Conservation (phyloP, 2,797 vertebrate genomes). For the Alauda arvensis region DNA sequence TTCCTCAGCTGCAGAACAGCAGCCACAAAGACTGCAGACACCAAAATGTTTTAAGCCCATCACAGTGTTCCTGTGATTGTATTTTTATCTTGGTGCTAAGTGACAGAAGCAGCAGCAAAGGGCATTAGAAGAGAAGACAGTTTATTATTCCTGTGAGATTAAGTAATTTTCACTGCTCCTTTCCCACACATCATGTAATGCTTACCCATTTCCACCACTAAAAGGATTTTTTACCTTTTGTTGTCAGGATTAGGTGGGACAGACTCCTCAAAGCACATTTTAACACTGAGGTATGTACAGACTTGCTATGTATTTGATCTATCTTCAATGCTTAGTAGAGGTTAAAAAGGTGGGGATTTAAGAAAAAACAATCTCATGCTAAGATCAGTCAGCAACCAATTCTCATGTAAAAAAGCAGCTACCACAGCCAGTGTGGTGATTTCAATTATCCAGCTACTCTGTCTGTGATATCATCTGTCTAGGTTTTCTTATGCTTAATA, state of each 20-base stretch:
- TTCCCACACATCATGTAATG: neutral
- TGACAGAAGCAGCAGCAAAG: neutral
- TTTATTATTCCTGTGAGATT: neutral
- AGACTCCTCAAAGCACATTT: neutral
- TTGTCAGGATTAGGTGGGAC: too few relatives aligned
- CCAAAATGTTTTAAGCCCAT: neutral
- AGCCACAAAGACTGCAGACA: neutral
- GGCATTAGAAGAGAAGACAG: neutral
- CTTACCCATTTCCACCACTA: neutral
- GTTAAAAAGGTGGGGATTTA: neutral
- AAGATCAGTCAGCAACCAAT: neutral
- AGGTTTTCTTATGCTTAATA: neutral
- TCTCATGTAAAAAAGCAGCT: neutral
- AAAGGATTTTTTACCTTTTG: neutral
- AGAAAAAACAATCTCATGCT: neutral
- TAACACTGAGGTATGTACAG: neutral
- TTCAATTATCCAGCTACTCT: neutral
- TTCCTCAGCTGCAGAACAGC: neutral
- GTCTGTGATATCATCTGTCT: neutral
- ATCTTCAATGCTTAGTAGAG: neutral
- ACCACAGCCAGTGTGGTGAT: neutral
- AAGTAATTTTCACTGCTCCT: neutral
- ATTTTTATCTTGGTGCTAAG: neutral
- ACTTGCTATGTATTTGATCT: neutral
- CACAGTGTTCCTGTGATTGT: too few relatives aligned